Evolutionary conservation across 2,797 vertebrate genomes (phyloP), one percentile per base, ranked within the genome.

Genomic region (Coccyzus lansbergi): DNA sequence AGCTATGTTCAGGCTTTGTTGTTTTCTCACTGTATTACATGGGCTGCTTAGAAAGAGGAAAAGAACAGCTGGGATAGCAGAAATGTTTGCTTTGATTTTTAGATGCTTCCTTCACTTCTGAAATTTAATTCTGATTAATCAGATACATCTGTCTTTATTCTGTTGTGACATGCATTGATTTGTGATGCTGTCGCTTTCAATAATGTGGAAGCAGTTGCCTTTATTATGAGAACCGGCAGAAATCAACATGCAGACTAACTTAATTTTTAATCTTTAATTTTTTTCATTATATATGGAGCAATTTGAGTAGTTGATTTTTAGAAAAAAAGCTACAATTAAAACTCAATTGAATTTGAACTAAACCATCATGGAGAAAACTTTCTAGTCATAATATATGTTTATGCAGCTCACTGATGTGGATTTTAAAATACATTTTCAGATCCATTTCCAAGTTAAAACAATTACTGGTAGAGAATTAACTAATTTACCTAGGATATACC

Each of bases 91-190:
- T 98, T 98, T 97, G 92, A 96, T 97, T 97, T 96, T 98, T 96
- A 94, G 78, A 95, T 95, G 93, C 96, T 97, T 97, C 95, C 94
- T 95, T 96, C 90, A 63, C 92, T 91, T 94, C 81, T 96, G 88
- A 96, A 97, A 97, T 96, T 96, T 97, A 97, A 97, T 97, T 98
- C 95, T 97, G 96, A 97, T 97, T 97, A 98, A 98, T 98, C 97
- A 97, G 97, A 93, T 95, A 90, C 96, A 97, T 96, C 96, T 97
- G 97, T 97, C 97, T 98, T 97, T 95, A 91, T 97, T 96, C 97
- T 95, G 81, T 94, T 96, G 95, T 97, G 96, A 94, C 96, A 95
- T 92, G 67, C 97, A 96, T 96, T 97, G 97, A 98, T 98, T 98
- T 97, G 97, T 95, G 95, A 97, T 90, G 95, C 95, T 97, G 95